Evolutionary conservation across 1,140 invertebrate species (phyloP).

Genomic region (Drosophila pectinifera): DNA sequence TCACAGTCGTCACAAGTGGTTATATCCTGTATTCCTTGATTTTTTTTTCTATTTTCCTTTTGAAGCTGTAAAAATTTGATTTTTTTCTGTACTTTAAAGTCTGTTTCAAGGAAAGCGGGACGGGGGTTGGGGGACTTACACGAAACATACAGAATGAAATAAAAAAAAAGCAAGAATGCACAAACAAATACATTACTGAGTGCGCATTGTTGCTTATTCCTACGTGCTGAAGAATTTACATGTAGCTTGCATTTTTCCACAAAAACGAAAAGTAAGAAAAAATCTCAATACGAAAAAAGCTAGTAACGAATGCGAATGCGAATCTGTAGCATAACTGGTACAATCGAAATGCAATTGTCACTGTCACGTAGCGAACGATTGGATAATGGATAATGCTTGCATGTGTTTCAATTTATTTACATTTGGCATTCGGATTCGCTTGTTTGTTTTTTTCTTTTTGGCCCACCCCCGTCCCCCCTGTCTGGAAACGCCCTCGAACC

Average conservation of each 20-base stretch:
- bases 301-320: constrained; percentile 32
- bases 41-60: background rate
- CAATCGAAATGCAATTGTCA: constrained; percentile 54
- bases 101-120: background rate
- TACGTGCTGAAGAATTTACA: constrained; percentile 35
- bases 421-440: constrained; percentile 51
- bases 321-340: constrained; percentile 20
- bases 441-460: constrained; percentile 19
- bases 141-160: background rate
- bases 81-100: background rate
- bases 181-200: constrained; percentile 3
- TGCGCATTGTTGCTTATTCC: constrained; percentile 35
- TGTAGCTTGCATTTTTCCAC: constrained; percentile 19
- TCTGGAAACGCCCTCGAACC: background rate
- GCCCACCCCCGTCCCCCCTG: too few species aligned
- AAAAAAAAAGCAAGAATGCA: constrained; percentile 14
- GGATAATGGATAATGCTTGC: constrained; percentile 55
- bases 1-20: constrained; percentile 14
- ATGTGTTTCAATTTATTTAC: constrained; percentile 58
- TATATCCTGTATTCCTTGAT: background rate
- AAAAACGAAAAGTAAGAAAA: background rate
- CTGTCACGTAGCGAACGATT: constrained; percentile 50
- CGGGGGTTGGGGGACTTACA: background rate
- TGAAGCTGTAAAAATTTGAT: background rate
- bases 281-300: constrained; percentile 13